Evolutionary conservation across 2,113 vertebrate genomes (phyloP).

Genomic region (Peromyscus maniculatus): DNA sequence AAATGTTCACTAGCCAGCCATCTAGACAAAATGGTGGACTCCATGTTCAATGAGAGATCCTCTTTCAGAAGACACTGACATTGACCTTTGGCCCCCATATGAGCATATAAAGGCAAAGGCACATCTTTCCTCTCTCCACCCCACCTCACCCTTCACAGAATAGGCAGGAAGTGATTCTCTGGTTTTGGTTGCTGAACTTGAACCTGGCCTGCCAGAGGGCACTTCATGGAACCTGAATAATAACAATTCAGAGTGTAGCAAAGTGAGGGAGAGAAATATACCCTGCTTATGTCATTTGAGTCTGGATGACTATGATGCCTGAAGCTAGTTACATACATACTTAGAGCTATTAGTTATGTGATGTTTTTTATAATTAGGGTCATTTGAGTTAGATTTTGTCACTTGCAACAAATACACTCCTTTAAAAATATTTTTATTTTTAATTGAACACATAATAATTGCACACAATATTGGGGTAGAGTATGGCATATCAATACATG

Average conservation of each 20-base stretch:
- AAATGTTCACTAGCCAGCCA: not conserved
- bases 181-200: slow-evolving; percentile 15
- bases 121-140: fast-evolving
- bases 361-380: not conserved
- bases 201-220: not conserved
- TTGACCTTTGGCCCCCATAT: not conserved
- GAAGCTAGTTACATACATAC: not conserved
- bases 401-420: not conserved
- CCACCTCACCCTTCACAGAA: not conserved
- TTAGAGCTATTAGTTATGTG: not conserved
- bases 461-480: not conserved
- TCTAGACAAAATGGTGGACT: not conserved
- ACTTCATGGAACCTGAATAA: not conserved
- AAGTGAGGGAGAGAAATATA: not conserved
- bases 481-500: not conserved
- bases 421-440: slow-evolving; percentile 1
- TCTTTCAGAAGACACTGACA: not conserved
- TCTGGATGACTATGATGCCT: not conserved
- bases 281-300: not conserved
- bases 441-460: not conserved
- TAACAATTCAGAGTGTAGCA: not conserved
- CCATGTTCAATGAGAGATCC: too few relatives aligned
- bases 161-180: not conserved
- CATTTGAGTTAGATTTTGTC: slow-evolving; percentile 1
- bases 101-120: not conserved